Evolutionary conservation across 2,797 vertebrate species (phyloP), one percentile per base, ranked within the genome.

Genomic region (Crypturellus tataupa): DNA sequence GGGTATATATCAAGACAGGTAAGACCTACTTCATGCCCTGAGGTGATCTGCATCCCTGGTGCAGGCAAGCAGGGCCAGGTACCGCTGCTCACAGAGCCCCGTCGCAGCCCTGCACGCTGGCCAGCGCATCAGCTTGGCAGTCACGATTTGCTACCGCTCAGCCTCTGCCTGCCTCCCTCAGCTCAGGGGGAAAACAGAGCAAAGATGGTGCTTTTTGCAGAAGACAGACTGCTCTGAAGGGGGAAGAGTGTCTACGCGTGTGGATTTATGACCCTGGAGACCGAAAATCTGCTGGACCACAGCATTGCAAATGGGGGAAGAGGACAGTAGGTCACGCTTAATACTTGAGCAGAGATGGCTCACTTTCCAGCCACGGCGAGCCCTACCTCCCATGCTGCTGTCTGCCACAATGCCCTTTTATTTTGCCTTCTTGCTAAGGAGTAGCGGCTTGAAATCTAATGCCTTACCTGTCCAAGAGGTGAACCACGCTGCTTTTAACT

Each of bases 341-440:
- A 77, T 65, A 83, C 58, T 80, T 93, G 37, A 33, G 24, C 71
- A 78, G 68, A 82, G 75, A 75, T 69, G 85, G 85, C 75, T 97
- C 89, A 71, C 67, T 88, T 92, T 88, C 72, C 80, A 91, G 11
- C 29, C 53, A 25, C n/a, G 29, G 82, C 31, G 60, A 90, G 44
- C 58, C 58, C 21, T 90, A 82, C 87, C 83, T 90, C 83, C 89
- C 68, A 59, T 33, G 75, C n/a, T 91, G 85, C 49, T 72, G 33
- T 55, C 47, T 73, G 37, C 2, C 40, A 96, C 95, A 97, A 96
- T 94, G 75, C 75, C 49, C 87, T 94, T 95, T 95, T 95, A 94
- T 95, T 94, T 93, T 51, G 29, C 4, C 64, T 89, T 91, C 75
- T 71, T 69, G 35, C 75, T 75, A 46, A 64, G 60, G 71, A 84